A percentile compares a stretch with the other conserved stretches of the same genome.
Conservation (phyloP, 2,888 invertebrate genomes). For the Drymonia ruficornis region DNA sequence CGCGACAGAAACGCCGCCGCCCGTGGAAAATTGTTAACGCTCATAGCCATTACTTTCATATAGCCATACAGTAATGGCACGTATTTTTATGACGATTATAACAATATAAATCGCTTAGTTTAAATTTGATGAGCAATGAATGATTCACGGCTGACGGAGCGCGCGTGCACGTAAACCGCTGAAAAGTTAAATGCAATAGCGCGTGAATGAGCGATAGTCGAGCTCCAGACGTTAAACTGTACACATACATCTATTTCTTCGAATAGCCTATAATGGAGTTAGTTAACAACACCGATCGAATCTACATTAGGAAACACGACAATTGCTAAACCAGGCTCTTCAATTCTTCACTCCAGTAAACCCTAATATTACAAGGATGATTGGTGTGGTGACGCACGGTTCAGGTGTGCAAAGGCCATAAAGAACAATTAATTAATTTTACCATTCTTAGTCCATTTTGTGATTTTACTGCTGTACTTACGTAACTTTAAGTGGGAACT, state of each 20-base stretch:
- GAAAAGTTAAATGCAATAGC: background rate
- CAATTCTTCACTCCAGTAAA: background rate
- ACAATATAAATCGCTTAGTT: constrained; percentile 30
- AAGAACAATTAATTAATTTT: constrained; percentile 23
- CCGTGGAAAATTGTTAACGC: constrained; percentile 62
- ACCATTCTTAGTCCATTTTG: constrained; percentile 30
- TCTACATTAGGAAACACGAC: no score
- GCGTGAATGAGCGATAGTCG: background rate
- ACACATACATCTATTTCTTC: background rate
- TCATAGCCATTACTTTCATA: constrained; percentile 63
- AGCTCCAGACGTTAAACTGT: background rate
- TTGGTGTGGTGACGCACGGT: background rate
- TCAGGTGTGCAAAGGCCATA: constrained; percentile 20
- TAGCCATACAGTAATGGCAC: constrained; percentile 51
- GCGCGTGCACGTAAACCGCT: background rate
- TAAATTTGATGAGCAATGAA: constrained; percentile 22
- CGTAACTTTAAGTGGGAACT: constrained; percentile 43
- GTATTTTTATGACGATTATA: constrained; percentile 46
- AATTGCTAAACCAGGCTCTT: no score
- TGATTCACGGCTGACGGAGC: constrained; percentile 22
- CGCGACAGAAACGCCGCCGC: constrained; percentile 46
- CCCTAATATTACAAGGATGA: background rate
- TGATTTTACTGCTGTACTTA: constrained; percentile 37
- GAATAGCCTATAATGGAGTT: no score
- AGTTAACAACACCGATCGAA: no score